phyloP scores from a whole-genome alignment of 2,888 invertebrate species.

The Troilus luridus region DNA sequence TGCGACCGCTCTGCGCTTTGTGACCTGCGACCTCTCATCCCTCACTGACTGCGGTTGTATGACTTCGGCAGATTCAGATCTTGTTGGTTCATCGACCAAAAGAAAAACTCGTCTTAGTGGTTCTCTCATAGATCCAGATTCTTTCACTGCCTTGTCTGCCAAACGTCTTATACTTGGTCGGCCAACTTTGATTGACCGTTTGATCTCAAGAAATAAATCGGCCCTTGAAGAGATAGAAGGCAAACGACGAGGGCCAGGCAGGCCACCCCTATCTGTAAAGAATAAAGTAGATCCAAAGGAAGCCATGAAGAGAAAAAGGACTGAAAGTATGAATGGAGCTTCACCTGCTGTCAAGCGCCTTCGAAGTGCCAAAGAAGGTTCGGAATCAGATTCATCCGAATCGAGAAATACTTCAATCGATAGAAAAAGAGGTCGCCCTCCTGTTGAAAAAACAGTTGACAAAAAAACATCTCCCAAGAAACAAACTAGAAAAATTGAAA shows the following conservation, averaged over 20 bases:
- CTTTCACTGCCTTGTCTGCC: slow-evolving; percentile 25
- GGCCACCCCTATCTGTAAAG: slow-evolving; percentile 32
- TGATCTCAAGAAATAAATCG: slow-evolving; percentile 64
- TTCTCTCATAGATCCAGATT: slow-evolving; percentile 48
- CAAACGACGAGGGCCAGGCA: slow-evolving; percentile 55
- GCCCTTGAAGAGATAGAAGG: slow-evolving; percentile 63
- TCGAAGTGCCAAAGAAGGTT: slow-evolving; percentile 57
- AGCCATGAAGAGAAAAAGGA: slow-evolving; percentile 48
- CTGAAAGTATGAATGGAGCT: slow-evolving; percentile 48
- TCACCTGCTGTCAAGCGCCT: slow-evolving; percentile 57
- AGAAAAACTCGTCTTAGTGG: slow-evolving; percentile 41
- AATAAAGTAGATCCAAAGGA: slow-evolving; percentile 18
- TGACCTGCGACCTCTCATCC: slow-evolving; percentile 54
- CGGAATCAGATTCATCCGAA: slow-evolving; percentile 50
- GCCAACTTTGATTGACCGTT: slow-evolving; percentile 64
- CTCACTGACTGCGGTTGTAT: slow-evolving; percentile 52
- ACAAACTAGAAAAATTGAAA: slow-evolving; percentile 48
- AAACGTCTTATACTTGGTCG: slow-evolving; percentile 46
- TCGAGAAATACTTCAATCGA: slow-evolving; percentile 50
- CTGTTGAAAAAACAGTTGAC: slow-evolving; percentile 56
- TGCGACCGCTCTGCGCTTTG: slow-evolving; percentile 50
- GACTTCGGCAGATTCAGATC: neutral
- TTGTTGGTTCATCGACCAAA: slow-evolving; percentile 38
- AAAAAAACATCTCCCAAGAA: slow-evolving; percentile 41
- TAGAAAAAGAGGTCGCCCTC: slow-evolving; percentile 49